Percentiles rank a stretch among this genome's conserved stretches.
Evolutionary conservation across 2,888 invertebrate species (phyloP).

Genomic region (Clepsis dumicolana): DNA sequence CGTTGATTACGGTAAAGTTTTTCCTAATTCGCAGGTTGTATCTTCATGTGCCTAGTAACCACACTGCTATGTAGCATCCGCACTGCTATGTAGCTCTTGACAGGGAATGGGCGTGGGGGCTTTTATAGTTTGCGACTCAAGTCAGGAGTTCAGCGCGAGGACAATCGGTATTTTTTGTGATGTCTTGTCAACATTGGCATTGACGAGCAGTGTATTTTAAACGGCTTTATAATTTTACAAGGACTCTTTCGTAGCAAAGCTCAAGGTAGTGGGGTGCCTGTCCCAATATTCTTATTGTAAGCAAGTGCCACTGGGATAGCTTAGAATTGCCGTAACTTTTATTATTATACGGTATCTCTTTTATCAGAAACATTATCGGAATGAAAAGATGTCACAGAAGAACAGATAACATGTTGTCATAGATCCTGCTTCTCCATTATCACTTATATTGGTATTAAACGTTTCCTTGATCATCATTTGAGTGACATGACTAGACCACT

Average conservation of each 20-base stretch:
- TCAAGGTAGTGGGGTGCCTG: background rate
- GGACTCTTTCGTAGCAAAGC: background rate
- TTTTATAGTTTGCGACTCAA: conserved; percentile 48
- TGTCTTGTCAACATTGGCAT: conserved; percentile 16
- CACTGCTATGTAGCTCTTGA: conserved; percentile 62
- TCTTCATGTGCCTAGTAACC: conserved; percentile 39
- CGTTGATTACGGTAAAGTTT: conserved; percentile 33
- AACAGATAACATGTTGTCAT: too few relatives aligned
- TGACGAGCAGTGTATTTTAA: conserved; percentile 15
- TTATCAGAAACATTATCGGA: too few relatives aligned
- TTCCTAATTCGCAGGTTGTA: conserved; percentile 26
- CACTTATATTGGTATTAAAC: too few relatives aligned
- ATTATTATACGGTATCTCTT: too few relatives aligned
- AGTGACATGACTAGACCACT: too few relatives aligned
- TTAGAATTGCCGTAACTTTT: too few relatives aligned
- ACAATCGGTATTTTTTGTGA: conserved; percentile 23
- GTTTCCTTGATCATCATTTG: too few relatives aligned
- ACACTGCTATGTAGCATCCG: conserved; percentile 55
- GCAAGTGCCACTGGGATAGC: too few relatives aligned
- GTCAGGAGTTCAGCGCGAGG: conserved; percentile 41
- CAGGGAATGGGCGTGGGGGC: conserved; percentile 73
- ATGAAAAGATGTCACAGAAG: too few relatives aligned
- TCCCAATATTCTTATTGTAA: background rate
- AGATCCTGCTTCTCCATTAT: too few relatives aligned
- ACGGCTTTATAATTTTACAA: background rate